phyloP scores from a whole-genome alignment of 1,140 invertebrate species.

The Cataglyphis hispanica region DNA sequence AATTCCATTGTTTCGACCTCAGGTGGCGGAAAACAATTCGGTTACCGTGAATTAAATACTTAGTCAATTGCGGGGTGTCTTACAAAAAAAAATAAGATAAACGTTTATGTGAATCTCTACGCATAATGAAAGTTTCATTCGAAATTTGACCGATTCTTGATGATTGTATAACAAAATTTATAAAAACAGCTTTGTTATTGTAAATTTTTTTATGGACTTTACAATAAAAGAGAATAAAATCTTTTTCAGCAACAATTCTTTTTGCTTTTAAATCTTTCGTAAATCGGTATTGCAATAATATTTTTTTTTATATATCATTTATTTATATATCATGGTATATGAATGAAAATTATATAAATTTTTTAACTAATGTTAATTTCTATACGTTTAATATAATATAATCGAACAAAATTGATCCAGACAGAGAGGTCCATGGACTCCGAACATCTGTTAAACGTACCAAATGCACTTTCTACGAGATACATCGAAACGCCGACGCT shows the following conservation, averaged over 20 bases:
- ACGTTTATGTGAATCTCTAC: constrained; percentile 11
- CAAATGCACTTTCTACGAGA: constrained; percentile 28
- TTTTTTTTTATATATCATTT: no score
- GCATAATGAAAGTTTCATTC: background rate
- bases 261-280: background rate
- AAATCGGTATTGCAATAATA: background rate
- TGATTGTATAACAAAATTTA: background rate
- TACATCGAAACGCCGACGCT: background rate
- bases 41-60: constrained; percentile 53
- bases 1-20: constrained; percentile 52
- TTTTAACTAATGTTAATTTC: background rate
- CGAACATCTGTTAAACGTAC: background rate
- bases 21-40: constrained; percentile 32
- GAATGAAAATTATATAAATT: constrained; percentile 1
- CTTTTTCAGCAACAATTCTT: background rate
- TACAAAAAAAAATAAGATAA: constrained; percentile 1
- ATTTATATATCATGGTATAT: background rate
- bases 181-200: background rate
- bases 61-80: constrained; percentile 38
- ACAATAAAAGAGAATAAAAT: background rate
- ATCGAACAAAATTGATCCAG: constrained; percentile 14
- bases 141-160: background rate
- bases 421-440: background rate
- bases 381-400: background rate
- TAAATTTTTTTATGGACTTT: constrained; percentile 4